Conservation (phyloP, 2,888 invertebrate species). For the Euzetes globulus region DNA sequence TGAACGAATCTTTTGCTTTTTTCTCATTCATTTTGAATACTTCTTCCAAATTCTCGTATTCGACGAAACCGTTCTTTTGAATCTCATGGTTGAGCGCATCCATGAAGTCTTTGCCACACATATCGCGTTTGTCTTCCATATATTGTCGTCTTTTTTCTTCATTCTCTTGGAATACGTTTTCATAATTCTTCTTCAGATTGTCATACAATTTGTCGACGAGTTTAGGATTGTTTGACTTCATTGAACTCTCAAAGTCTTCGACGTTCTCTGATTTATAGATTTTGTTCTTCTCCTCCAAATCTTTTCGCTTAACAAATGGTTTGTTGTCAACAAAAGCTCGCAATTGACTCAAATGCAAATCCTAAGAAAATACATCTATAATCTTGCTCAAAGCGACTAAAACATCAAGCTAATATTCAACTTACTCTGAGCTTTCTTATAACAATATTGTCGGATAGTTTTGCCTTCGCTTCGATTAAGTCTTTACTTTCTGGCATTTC, state of each 20-base stretch:
- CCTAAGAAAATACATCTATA: not conserved
- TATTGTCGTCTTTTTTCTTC: not conserved
- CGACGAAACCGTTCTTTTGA: not conserved
- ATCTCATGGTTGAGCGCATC: not conserved
- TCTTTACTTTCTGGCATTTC: not conserved
- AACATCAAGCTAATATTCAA: not conserved
- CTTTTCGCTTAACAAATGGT: not conserved
- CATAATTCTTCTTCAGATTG: not conserved
- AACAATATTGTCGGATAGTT: not conserved
- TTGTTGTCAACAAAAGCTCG: not conserved
- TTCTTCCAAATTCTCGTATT: not conserved
- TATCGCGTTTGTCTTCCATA: not conserved
- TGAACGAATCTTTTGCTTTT: not conserved
- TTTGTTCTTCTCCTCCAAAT: not conserved
- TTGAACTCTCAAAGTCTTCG: not conserved
- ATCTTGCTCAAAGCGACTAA: not conserved
- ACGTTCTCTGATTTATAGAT: not conserved
- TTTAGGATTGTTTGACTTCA: not conserved
- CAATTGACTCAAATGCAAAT: not conserved
- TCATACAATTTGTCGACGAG: not conserved
- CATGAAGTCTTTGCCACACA: not conserved
- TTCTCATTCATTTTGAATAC: not conserved
- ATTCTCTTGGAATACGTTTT: not conserved
- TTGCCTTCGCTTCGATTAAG: not conserved
- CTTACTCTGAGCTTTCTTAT: not conserved